A percentile compares a stretch with the other conserved stretches of the same genome.
Conservation (phyloP, 1,140 invertebrate species). For the Sweltsa coloradensis region DNA sequence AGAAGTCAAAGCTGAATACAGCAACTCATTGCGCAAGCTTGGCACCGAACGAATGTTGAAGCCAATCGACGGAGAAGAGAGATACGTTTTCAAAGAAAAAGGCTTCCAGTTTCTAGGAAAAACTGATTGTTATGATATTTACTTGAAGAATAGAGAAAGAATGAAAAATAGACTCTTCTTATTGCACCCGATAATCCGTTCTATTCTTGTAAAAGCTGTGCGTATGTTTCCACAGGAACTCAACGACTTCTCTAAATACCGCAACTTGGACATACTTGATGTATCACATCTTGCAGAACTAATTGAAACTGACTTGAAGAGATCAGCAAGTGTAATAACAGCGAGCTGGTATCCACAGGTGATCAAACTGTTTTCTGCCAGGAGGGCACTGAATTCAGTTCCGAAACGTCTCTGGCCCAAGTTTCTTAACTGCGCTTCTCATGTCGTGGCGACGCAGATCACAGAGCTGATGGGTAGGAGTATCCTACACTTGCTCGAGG, state of each 20-base stretch:
- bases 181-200: background rate
- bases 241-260: slow-evolving; percentile 8
- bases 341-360: slow-evolving; percentile 2
- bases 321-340: background rate
- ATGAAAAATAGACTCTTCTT: slow-evolving; percentile 7
- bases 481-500: slow-evolving; percentile 34
- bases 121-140: slow-evolving; percentile 5
- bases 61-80: slow-evolving; percentile 7
- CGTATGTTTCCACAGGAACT: background rate
- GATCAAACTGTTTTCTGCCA: background rate
- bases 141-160: slow-evolving; percentile 1
- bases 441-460: slow-evolving; percentile 27
- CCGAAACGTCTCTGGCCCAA: background rate
- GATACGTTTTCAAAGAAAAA: slow-evolving; percentile 3
- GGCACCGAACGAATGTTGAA: slow-evolving; percentile 10
- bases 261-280: background rate
- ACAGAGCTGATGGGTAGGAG: slow-evolving; percentile 35
- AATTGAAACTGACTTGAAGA: slow-evolving; percentile 4
- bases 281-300: background rate
- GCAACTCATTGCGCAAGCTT: background rate
- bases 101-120: slow-evolving; percentile 2
- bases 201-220: background rate
- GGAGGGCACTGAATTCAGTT: background rate
- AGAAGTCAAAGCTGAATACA: slow-evolving; percentile 9
- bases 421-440: slow-evolving; percentile 5